Evolutionary conservation across 2,113 vertebrate species (phyloP).

Genomic region (Heterotilapia buettikoferi): DNA sequence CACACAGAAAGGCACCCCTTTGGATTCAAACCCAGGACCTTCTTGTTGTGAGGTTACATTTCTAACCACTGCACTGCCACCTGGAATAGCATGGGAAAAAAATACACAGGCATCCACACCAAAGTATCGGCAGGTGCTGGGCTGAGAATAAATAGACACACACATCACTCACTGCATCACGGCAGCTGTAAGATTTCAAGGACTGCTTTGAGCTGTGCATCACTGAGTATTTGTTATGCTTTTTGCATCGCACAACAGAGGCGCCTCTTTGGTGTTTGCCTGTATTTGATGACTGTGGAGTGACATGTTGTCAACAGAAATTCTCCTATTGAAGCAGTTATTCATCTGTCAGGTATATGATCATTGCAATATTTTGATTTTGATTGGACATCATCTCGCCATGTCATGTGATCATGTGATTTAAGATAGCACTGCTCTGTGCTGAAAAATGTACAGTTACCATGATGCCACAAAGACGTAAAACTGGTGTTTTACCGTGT

Average conservation of each 20-base stretch:
- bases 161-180: background rate
- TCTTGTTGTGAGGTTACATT: background rate
- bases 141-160: background rate
- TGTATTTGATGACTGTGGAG: background rate
- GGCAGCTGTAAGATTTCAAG: background rate
- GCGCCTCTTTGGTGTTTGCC: background rate
- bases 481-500: background rate
- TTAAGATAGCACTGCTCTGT: background rate
- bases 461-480: background rate
- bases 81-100: background rate
- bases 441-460: background rate
- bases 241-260: background rate
- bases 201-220: background rate
- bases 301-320: background rate
- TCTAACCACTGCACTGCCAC: background rate
- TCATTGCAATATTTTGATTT: background rate
- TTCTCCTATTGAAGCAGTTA: background rate
- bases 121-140: background rate
- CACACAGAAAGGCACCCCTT: background rate
- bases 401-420: background rate
- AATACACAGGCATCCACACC: background rate
- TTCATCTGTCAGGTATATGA: background rate
- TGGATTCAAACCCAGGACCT: background rate
- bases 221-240: background rate
- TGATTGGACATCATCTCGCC: background rate